phyloP scores from a whole-genome alignment of 2,888 invertebrate species.

The Amphipyra tragopoginis region DNA sequence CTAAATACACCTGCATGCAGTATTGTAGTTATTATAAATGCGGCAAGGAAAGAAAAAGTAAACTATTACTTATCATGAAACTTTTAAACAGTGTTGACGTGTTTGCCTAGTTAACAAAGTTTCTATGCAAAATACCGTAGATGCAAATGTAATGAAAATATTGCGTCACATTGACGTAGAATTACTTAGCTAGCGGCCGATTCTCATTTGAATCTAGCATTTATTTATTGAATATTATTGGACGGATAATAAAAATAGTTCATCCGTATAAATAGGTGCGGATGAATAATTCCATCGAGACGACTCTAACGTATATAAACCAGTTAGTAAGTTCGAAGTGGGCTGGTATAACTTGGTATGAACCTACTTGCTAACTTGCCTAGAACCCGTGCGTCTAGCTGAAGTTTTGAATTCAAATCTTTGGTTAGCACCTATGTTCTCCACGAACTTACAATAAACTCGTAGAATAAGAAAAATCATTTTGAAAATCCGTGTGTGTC shows the following conservation, averaged over 20 bases:
- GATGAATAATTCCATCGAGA: constrained; percentile 33
- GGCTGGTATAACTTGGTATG: constrained; percentile 45
- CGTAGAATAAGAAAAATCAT: constrained; percentile 32
- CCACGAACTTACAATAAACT: constrained; percentile 36
- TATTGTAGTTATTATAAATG: constrained; percentile 37
- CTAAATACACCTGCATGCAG: constrained; percentile 43
- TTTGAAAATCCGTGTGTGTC: constrained; percentile 23
- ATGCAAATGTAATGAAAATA: constrained; percentile 19
- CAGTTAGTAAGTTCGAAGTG: constrained; percentile 31
- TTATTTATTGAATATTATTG: constrained; percentile 14
- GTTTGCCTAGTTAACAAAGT: constrained; percentile 13
- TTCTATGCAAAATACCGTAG: constrained; percentile 5
- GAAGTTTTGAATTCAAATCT: constrained; percentile 52
- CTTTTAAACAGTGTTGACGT: constrained; percentile 31
- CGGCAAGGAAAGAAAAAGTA: constrained; percentile 20
- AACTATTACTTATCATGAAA: constrained; percentile 25
- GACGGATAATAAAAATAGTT: constrained; percentile 16
- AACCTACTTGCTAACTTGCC: constrained; percentile 46
- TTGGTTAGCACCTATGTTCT: constrained; percentile 38
- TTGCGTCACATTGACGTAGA: constrained; percentile 2
- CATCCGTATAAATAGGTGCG: constrained; percentile 19
- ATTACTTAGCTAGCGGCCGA: not conserved
- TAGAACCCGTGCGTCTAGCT: constrained; percentile 40
- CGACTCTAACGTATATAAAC: constrained; percentile 35
- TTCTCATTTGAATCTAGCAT: constrained; percentile 10